Conservation (phyloP, 2,888 invertebrate species). For the Choreutis nemorana region DNA sequence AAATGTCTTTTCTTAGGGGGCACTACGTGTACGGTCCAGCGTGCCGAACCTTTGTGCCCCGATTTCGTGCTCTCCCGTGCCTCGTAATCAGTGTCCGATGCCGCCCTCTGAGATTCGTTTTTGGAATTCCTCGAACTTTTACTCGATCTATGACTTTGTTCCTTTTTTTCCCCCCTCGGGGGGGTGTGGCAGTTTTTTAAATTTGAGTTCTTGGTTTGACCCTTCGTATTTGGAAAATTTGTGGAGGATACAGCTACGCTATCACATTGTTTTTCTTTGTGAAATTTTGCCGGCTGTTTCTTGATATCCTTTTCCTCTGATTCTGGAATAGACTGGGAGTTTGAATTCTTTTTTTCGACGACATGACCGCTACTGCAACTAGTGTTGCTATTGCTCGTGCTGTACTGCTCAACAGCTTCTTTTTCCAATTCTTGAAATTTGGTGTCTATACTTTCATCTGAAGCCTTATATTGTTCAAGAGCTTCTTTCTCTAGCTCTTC, state of each 20-base stretch:
- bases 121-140: slow-evolving; percentile 33
- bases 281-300: slow-evolving; percentile 40
- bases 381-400: slow-evolving; percentile 55
- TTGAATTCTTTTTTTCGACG: slow-evolving; percentile 31
- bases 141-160: slow-evolving; percentile 33
- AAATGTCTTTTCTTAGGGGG: slow-evolving; percentile 51
- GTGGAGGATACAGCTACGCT: slow-evolving; percentile 56
- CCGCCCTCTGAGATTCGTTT: slow-evolving; percentile 38
- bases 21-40: slow-evolving; percentile 44
- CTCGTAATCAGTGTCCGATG: slow-evolving; percentile 54
- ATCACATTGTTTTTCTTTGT: slow-evolving; percentile 46
- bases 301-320: slow-evolving; percentile 24
- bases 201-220: slow-evolving; percentile 47
- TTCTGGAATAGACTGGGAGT: slow-evolving; percentile 19
- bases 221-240: slow-evolving; percentile 48
- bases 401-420: slow-evolving; percentile 73
- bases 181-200: slow-evolving; percentile 64
- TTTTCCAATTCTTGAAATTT: slow-evolving; percentile 70
- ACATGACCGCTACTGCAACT: slow-evolving; percentile 55
- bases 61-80: slow-evolving; percentile 28
- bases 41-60: slow-evolving; percentile 36
- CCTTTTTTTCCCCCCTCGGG: slow-evolving; percentile 64
- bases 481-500: slow-evolving; percentile 69
- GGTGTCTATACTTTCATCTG: slow-evolving; percentile 63
- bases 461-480: slow-evolving; percentile 67